These are phyloP conservation scores for Drosophila monieri DNA, from an alignment of 2,888 invertebrate genomes.

Conservation along the genomic window DNA sequence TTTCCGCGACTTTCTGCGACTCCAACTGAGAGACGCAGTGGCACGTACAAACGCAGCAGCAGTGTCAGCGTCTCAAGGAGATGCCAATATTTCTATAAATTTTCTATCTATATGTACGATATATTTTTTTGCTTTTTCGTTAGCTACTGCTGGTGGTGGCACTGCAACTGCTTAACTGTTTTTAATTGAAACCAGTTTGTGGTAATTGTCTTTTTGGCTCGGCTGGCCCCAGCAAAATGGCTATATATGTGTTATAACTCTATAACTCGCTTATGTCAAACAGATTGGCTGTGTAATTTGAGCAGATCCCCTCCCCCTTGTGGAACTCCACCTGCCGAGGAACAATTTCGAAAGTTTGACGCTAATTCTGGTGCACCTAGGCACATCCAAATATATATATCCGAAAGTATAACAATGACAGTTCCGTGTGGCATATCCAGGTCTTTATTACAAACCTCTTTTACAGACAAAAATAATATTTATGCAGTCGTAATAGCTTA, in stretches of 20 bases:
- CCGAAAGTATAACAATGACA: not conserved
- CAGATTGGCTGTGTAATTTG: slow-evolving; percentile 73
- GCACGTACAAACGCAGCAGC: slow-evolving; percentile 37
- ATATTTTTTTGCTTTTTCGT: slow-evolving; percentile 19
- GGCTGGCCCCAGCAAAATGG: slow-evolving; percentile 51
- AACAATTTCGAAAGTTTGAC: slow-evolving; percentile 54
- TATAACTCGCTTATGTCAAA: slow-evolving; percentile 73
- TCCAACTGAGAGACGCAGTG: slow-evolving; percentile 24
- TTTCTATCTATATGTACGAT: slow-evolving; percentile 15
- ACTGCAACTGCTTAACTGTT: slow-evolving; percentile 65
- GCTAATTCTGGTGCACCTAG: slow-evolving; percentile 62
- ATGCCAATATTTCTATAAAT: slow-evolving; percentile 48
- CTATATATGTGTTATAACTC: slow-evolving; percentile 61
- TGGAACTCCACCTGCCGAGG: slow-evolving; percentile 24
- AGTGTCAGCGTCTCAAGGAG: slow-evolving; percentile 31
- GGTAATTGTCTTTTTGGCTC: slow-evolving; percentile 67
- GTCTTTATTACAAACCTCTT: not conserved
- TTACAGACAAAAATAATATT: not conserved
- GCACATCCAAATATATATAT: not conserved
- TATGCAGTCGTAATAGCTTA: not conserved
- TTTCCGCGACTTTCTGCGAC: slow-evolving; percentile 2
- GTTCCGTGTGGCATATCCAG: not conserved
- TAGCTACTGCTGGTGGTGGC: slow-evolving; percentile 2
- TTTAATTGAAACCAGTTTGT: slow-evolving; percentile 76
- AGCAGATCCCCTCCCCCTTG: slow-evolving; percentile 16